Evolutionary conservation across 2,888 invertebrate genomes (phyloP).

Genomic region (Diplolepis rosae): DNA sequence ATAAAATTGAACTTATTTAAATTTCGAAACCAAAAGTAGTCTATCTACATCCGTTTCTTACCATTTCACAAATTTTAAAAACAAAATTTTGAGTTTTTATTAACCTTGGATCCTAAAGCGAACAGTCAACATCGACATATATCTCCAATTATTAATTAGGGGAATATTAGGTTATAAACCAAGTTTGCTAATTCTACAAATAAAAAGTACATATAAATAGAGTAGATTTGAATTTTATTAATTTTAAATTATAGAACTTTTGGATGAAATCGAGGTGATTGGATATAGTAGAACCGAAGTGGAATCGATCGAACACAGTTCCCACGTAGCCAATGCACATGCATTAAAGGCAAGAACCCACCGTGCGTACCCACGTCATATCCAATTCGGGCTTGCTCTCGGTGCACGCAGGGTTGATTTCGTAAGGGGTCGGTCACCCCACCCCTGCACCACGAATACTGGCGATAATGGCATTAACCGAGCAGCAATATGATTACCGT

Average conservation of each 20-base stretch:
- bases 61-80: no score
- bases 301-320: conserved; percentile 41
- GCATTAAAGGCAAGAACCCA: conserved; percentile 70
- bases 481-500: conserved; percentile 73
- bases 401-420: conserved; percentile 44
- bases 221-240: conserved; percentile 24
- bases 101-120: no score
- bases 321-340: conserved; percentile 53
- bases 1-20: no score
- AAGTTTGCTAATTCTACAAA: no score
- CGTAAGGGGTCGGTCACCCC: conserved; percentile 55
- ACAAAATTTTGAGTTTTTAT: no score
- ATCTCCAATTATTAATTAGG: no score
- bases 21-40: no score
- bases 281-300: conserved; percentile 24
- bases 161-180: no score
- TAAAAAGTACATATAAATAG: conserved; percentile 35
- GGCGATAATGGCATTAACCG: conserved; percentile 73
- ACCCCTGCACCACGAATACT: conserved; percentile 53
- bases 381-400: conserved; percentile 67
- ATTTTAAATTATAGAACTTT: neutral
- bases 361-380: conserved; percentile 69
- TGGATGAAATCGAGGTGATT: conserved; percentile 31
- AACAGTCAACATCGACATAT: no score
- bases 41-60: no score